These are phyloP conservation scores for Chanos chanos DNA, from an alignment of 2,797 vertebrate genomes.

Conservation along the genomic window DNA sequence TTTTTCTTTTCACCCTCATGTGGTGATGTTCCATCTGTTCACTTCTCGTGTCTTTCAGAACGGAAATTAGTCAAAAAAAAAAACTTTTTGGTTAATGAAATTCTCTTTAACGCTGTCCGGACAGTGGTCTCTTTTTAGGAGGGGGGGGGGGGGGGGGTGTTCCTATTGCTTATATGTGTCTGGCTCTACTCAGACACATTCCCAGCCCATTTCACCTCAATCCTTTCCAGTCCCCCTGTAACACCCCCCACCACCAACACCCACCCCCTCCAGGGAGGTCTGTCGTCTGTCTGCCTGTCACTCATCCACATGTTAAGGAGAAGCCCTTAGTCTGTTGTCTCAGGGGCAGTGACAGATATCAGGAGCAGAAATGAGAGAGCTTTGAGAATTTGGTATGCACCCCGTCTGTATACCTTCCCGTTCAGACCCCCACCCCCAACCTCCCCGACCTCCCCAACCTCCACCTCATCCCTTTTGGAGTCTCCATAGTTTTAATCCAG, in stretches of 20 bases:
- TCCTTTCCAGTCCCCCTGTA: too few relatives aligned
- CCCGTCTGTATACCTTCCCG: background rate
- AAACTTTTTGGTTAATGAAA: too few relatives aligned
- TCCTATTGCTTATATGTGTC: background rate
- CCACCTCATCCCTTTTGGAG: background rate
- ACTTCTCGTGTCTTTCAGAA: too few relatives aligned
- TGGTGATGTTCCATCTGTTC: background rate
- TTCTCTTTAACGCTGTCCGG: background rate
- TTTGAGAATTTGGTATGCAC: conserved; percentile 13
- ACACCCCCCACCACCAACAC: too few relatives aligned
- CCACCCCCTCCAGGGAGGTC: background rate
- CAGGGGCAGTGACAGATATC: background rate
- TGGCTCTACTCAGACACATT: background rate
- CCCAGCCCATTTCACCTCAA: background rate
- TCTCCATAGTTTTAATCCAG: background rate
- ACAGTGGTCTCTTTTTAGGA: background rate
- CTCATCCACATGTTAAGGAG: background rate
- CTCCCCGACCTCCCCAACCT: too few relatives aligned
- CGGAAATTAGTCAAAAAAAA: too few relatives aligned
- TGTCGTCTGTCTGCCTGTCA: conserved; percentile 5
- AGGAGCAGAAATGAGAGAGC: background rate
- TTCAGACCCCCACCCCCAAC: conserved; percentile 11
- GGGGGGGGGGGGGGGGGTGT: background rate
- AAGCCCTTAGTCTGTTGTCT: background rate
- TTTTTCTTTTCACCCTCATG: conserved; percentile 2